phyloP scores from a whole-genome alignment of 2,888 invertebrate genomes.

The Lissonota sp. region DNA sequence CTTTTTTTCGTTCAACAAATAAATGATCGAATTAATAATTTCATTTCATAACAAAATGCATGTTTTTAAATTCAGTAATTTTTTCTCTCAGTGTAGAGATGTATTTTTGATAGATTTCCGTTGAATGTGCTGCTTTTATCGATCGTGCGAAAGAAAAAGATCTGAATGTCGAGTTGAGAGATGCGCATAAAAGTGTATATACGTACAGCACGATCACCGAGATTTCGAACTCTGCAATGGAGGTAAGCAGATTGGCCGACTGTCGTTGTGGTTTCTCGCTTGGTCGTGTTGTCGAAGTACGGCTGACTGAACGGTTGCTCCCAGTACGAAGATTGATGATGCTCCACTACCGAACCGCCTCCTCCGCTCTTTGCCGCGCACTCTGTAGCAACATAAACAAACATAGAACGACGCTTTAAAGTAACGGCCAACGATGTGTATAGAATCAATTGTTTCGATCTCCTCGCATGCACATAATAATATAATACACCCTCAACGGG shows the following conservation, averaged over 20 bases:
- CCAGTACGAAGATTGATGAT: conserved; percentile 80
- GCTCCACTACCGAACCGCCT: conserved; percentile 78
- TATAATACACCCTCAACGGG: too few species aligned
- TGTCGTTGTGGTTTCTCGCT: conserved; percentile 93
- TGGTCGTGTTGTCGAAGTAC: conserved; percentile 95
- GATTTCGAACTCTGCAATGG: conserved; percentile 93
- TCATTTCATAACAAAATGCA: too few species aligned
- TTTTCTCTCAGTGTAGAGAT: too few species aligned
- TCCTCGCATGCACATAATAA: too few species aligned
- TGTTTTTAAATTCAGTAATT: too few species aligned
- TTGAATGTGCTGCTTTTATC: too few species aligned
- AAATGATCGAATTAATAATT: too few species aligned
- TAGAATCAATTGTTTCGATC: too few species aligned
- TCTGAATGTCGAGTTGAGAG: background rate
- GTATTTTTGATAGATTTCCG: too few species aligned
- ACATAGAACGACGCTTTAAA: conserved; percentile 45
- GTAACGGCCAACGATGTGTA: too few species aligned
- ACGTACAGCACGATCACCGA: conserved; percentile 95
- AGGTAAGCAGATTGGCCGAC: conserved; percentile 94
- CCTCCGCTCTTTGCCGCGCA: conserved; percentile 76
- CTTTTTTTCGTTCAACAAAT: too few species aligned
- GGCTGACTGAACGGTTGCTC: conserved; percentile 92
- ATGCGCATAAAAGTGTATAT: conserved; percentile 23
- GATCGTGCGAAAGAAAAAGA: too few species aligned
- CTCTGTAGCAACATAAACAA: conserved; percentile 72